Percentiles rank a stretch among this genome's conserved stretches.
Evolutionary conservation across 2,888 invertebrate species (phyloP).

Genomic region (Drosophila cracens): DNA sequence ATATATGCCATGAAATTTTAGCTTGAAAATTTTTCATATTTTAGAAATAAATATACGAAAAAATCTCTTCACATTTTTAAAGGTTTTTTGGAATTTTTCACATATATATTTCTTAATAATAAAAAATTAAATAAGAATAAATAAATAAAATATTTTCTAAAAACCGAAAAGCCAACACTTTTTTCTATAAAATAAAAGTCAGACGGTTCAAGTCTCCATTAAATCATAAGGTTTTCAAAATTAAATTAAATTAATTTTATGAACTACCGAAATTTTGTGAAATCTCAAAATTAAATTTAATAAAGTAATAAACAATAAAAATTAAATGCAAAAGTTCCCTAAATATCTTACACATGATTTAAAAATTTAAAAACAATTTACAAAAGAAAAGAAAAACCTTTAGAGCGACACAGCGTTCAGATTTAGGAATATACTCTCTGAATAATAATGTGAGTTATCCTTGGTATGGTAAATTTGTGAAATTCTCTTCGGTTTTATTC

Average conservation of each 20-base stretch:
- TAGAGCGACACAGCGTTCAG: not conserved
- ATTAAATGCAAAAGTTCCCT: not conserved
- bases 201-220: fast-evolving
- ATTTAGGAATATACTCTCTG: not conserved
- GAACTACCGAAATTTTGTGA: not conserved
- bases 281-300: not conserved
- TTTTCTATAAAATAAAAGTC: too few species aligned
- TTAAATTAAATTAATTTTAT: not conserved
- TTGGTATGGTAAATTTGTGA: not conserved
- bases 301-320: not conserved
- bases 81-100: fast-evolving
- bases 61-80: too few species aligned
- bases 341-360: fast-evolving
- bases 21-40: not conserved
- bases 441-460: not conserved
- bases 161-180: too few species aligned
- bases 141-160: too few species aligned
- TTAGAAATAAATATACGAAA: not conserved
- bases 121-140: too few species aligned
- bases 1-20: not conserved
- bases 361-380: not conserved
- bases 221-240: not conserved
- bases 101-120: not conserved
- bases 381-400: not conserved
- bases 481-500: not conserved